These are phyloP conservation scores for Trissolcus japonicus DNA, from an alignment of 2,888 invertebrate genomes.

Conservation along the genomic window DNA sequence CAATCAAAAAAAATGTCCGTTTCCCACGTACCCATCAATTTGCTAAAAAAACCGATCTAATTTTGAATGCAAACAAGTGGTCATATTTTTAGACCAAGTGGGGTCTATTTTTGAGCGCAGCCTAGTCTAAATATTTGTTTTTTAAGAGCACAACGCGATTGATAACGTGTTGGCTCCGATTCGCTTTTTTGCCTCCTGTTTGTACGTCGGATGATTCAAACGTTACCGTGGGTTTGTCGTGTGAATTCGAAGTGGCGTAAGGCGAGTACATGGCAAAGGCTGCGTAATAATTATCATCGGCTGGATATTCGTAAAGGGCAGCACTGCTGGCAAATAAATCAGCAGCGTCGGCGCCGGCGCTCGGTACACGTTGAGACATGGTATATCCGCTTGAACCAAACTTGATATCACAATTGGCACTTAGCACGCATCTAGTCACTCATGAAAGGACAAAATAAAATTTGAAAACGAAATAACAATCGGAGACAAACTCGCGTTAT, in stretches of 20 bases:
- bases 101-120: too few species aligned
- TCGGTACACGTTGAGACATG: slow-evolving; percentile 46
- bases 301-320: slow-evolving; percentile 27
- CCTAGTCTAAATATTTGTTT: too few species aligned
- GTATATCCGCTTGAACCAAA: background rate
- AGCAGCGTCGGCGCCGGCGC: slow-evolving; percentile 34
- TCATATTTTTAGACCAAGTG: too few species aligned
- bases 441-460: background rate
- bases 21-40: too few species aligned
- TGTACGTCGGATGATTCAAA: too few species aligned
- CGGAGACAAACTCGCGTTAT: background rate
- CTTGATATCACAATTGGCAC: slow-evolving; percentile 12
- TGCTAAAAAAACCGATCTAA: too few species aligned
- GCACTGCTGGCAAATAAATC: slow-evolving; percentile 20
- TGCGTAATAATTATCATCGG: slow-evolving; percentile 34
- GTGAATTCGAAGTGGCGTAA: slow-evolving; percentile 18
- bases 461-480: too few species aligned
- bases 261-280: slow-evolving; percentile 39
- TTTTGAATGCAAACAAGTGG: too few species aligned
- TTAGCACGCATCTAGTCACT: background rate
- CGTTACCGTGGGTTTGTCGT: slow-evolving; percentile 27
- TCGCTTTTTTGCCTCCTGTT: too few species aligned
- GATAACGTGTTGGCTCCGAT: too few species aligned
- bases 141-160: too few species aligned
- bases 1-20: too few species aligned